Percentiles rank a stretch among this genome's conserved stretches.
phyloP scores from a whole-genome alignment of 1,140 invertebrate genomes.

The Drosophila saltans region DNA sequence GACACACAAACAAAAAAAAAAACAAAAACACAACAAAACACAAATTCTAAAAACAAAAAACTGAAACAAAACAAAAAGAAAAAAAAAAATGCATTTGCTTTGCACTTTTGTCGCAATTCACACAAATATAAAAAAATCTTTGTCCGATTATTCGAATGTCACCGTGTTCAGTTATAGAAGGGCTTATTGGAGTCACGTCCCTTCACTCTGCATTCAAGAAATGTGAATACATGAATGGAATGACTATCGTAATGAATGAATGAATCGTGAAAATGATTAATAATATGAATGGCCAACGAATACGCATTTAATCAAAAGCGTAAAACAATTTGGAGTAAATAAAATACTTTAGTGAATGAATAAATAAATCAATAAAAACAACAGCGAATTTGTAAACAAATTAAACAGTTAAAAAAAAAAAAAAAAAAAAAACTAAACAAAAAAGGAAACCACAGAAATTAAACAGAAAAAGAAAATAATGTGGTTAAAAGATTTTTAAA shows the following conservation, averaged over 20 bases:
- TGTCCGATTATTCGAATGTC: too few species aligned
- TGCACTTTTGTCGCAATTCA: conserved; percentile 10
- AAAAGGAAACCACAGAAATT: background rate
- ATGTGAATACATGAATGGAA: background rate
- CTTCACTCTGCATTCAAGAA: background rate
- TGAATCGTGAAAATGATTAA: conserved; percentile 32
- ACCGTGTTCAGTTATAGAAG: background rate
- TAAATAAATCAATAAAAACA: conserved; percentile 71
- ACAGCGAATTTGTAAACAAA: conserved; percentile 65
- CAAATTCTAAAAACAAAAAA: conserved; percentile 4
- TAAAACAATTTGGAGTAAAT: conserved; percentile 54
- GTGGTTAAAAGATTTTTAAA: background rate
- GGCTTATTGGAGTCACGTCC: background rate
- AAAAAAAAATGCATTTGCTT: conserved; percentile 10
- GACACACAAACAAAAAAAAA: background rate
- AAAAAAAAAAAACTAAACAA: background rate
- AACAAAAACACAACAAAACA: background rate
- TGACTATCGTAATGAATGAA: conserved; percentile 30
- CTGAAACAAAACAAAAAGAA: conserved; percentile 31
- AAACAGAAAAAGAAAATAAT: background rate
- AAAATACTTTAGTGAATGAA: conserved; percentile 65
- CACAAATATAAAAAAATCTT: background rate
- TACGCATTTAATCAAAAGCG: conserved; percentile 29
- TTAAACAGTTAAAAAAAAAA: conserved; percentile 43
- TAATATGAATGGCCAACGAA: conserved; percentile 24